Base-by-base conservation (phyloP, 64 coral and sea anemone species). In the Platygyra sinensis region DNA sequence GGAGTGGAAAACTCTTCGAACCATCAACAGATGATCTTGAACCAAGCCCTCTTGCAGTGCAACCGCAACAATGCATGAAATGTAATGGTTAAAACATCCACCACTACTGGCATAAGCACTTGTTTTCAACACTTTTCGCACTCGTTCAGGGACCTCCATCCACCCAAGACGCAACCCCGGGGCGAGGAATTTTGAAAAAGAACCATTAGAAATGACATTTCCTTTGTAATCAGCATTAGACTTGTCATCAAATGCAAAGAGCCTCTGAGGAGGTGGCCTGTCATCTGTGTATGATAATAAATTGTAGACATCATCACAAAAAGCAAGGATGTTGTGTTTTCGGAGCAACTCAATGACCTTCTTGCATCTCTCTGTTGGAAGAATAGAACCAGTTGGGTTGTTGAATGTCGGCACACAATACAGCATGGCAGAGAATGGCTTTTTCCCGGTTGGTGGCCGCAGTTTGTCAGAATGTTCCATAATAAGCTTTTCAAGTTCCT, bases 281-380 rank as follows among this genome's bases (percentile, higher is more conserved):
- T 93, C 82, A 27, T 93, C 91, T 17, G 73, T 89, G 83, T 90
- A 93, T 22, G 75, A 93, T 6, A 93, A 65, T 30, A 83, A 86
- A 67, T 96, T 96, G 91, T 96, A 96, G 20, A 96, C 91, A 77
- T 96, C 94, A 87, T 93, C 94, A 87, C 94, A 96, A 60, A 96
- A 25, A 30, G 87, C 94, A 38, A 96, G 87, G 60, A 91, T 81
- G 39, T 93, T 90, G 75, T 96, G 75, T 39, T 96, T 96, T 14
- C 94, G 94, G 32, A 96, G 46, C 24, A 96, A 24, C 50, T 59
- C 24, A 28, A 93, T 90, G 5, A 96, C 15, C 82, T 92, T 92
- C 71, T 85, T 80, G 57, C 94, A 80, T 32, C 84, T 83, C 14
- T 96, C 86, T 74, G 36, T n/a, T 80, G 92, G 39, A 13, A 98